Percentiles rank a stretch among this genome's conserved stretches.
Evolutionary conservation across 2,888 invertebrate genomes (phyloP).

Genomic region (Drosophila anceps): DNA sequence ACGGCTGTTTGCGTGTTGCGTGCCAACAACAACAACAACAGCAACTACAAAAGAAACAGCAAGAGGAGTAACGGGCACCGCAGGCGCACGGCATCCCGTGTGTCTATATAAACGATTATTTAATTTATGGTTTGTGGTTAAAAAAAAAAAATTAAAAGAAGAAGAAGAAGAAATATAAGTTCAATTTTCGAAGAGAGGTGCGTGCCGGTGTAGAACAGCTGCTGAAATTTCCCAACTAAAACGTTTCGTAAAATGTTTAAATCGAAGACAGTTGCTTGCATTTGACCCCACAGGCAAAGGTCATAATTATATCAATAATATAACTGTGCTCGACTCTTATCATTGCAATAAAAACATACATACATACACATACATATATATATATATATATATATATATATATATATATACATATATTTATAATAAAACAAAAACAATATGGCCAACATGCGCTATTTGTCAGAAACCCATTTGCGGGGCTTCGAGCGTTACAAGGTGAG

Average conservation of each 20-base stretch:
- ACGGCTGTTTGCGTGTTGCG: constrained; percentile 72
- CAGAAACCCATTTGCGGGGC: constrained; percentile 84
- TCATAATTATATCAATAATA: constrained; percentile 32
- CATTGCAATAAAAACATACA: constrained; percentile 32
- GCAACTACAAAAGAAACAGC: background rate
- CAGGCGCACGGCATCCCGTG: constrained; percentile 43
- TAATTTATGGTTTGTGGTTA: constrained; percentile 48
- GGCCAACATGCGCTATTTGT: constrained; percentile 84
- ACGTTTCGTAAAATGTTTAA: constrained; percentile 31
- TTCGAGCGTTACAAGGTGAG: constrained; percentile 86
- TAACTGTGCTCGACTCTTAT: constrained; percentile 52
- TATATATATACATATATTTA: background rate
- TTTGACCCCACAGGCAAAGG: constrained; percentile 41
- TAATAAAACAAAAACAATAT: constrained; percentile 63
- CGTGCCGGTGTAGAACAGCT: constrained; percentile 35
- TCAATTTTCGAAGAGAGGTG: constrained; percentile 17
- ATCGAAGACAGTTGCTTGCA: constrained; percentile 16
- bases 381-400: no score
- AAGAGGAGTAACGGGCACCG: constrained; percentile 20
- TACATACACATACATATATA: background rate
- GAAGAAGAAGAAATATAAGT: background rate
- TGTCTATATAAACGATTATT: constrained; percentile 52
- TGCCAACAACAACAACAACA: constrained; percentile 16
- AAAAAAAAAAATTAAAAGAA: constrained; percentile 2
- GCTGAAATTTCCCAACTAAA: constrained; percentile 3